These are phyloP conservation scores for Lerema accius DNA, from an alignment of 1,140 invertebrate genomes.

Conservation along the genomic window DNA sequence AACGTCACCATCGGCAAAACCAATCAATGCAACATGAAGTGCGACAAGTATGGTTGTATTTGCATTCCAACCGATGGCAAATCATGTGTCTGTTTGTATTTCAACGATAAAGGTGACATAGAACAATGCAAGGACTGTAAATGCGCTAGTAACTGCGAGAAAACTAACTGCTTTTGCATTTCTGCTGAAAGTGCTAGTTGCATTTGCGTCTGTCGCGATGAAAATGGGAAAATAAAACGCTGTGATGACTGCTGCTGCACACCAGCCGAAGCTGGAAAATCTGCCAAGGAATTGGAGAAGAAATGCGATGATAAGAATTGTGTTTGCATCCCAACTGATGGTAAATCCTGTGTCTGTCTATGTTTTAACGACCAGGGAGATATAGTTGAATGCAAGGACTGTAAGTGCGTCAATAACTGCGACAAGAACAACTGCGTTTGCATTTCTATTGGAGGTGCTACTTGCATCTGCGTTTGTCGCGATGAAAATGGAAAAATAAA, in stretches of 20 bases:
- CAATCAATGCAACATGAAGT: conserved; percentile 41
- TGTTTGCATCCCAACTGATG: conserved; percentile 44
- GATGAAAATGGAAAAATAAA: conserved; percentile 39
- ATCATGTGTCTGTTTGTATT: conserved; percentile 43
- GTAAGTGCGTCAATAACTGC: conserved; percentile 39
- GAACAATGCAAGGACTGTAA: conserved; percentile 45
- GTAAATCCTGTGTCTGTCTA: conserved; percentile 45
- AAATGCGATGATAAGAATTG: conserved; percentile 45
- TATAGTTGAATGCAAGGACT: conserved; percentile 43
- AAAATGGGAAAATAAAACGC: conserved; percentile 24
- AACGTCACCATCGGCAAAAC: conserved; percentile 38
- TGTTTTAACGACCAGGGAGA: conserved; percentile 42
- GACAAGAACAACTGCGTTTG: conserved; percentile 40
- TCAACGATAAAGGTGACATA: conserved; percentile 43
- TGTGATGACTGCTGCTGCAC: conserved; percentile 40
- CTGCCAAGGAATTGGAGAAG: neutral
- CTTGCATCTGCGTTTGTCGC: conserved; percentile 45
- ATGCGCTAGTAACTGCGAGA: conserved; percentile 35
- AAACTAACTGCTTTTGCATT: conserved; percentile 41
- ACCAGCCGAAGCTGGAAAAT: neutral
- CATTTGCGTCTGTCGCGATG: conserved; percentile 41
- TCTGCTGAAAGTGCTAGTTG: conserved; percentile 37
- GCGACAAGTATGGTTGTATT: conserved; percentile 39
- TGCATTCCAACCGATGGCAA: conserved; percentile 47
- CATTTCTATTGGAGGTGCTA: conserved; percentile 36